Evolutionary conservation across 2,888 invertebrate genomes (phyloP), one percentile per base, ranked within the genome.

Genomic region (Fissipunctia ypsillon): DNA sequence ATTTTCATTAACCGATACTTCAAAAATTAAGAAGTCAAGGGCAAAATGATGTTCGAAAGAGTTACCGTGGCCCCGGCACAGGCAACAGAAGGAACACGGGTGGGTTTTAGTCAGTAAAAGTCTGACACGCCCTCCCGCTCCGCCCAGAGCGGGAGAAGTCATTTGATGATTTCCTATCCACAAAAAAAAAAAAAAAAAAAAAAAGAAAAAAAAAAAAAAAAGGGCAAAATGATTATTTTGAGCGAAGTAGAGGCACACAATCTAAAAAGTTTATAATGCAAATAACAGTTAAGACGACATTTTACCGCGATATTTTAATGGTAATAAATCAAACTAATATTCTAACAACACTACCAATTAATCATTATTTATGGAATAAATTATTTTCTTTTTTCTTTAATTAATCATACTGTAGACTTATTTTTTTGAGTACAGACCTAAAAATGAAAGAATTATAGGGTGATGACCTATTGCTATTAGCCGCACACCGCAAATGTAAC

Each of bases 321-420:
- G 14, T 14, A 54, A 70, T 65, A 25, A 31, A 77, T 77, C 38
- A 54, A 56, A 54, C 9, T n/a, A 76, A 63, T 63, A n/a, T n/a
- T n/a, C n/a, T n/a, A 63, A 50, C 35, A 45, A n/a, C n/a, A 50
- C 43, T 12, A 10, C 12, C 57, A 64, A 59, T 76, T 52, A 45
- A 76, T 59, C 31, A 31, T 69, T 64, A 76, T 50, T 68, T 35
- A 57, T 45, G 56, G 6, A 63, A 76, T 69, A 59, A 38, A 64
- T 59, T 45, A 45, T 52, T 31, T 45, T 45, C 45, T 48, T 45
- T 69, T 67, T 54, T 50, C 2, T 35, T 50, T 12, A 3, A 50
- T 31, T 35, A 64, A 69, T 38, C 9, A 76, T n/a, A 35, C 5
- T 69, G 19, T 52, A 25, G 31, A 38, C 63, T 41, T 74, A 45